Evolutionary conservation across 2,888 invertebrate genomes (phyloP).

Genomic region (Yponomeuta plumbellus): DNA sequence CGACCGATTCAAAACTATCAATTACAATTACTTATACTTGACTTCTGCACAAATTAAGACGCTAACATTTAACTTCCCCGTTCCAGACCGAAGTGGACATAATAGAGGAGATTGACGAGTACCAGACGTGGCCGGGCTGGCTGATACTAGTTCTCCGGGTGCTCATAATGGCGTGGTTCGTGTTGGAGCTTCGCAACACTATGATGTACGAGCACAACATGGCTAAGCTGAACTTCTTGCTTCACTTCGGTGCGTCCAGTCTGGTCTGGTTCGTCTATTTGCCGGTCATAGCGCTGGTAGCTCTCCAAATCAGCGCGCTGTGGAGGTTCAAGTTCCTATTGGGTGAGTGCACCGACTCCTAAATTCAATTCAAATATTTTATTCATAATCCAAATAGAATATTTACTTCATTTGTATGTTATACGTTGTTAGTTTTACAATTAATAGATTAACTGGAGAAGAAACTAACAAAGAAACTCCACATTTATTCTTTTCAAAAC

Average conservation of each 20-base stretch:
- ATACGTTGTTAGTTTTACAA: too few species aligned
- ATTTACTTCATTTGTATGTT: too few species aligned
- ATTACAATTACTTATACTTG: too few species aligned
- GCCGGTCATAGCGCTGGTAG: slow-evolving; percentile 95
- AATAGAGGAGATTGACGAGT: slow-evolving; percentile 97
- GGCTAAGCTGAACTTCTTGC: slow-evolving; percentile 90
- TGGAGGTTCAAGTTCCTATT: slow-evolving; percentile 97
- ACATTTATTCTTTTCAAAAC: too few species aligned
- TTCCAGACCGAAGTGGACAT: slow-evolving; percentile 95
- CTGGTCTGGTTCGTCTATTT: slow-evolving; percentile 99
- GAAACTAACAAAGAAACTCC: too few species aligned
- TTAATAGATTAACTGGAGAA: too few species aligned
- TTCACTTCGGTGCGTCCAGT: slow-evolving; percentile 98
- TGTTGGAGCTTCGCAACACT: slow-evolving; percentile 79
- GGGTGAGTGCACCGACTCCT: slow-evolving; percentile 74
- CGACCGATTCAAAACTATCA: too few species aligned
- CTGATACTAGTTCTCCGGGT: slow-evolving; percentile 91
- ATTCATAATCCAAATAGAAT: too few species aligned
- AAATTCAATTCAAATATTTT: too few species aligned
- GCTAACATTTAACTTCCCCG: too few species aligned
- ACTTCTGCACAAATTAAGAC: background rate
- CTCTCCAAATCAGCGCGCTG: slow-evolving; percentile 93
- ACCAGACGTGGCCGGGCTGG: slow-evolving; percentile 99
- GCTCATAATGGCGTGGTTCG: slow-evolving; percentile 92
- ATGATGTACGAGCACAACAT: slow-evolving; percentile 75